Percentiles rank a stretch among this genome's conserved stretches.
Conservation (phyloP, 2,888 invertebrate species). For the Stenodera caucasica region DNA sequence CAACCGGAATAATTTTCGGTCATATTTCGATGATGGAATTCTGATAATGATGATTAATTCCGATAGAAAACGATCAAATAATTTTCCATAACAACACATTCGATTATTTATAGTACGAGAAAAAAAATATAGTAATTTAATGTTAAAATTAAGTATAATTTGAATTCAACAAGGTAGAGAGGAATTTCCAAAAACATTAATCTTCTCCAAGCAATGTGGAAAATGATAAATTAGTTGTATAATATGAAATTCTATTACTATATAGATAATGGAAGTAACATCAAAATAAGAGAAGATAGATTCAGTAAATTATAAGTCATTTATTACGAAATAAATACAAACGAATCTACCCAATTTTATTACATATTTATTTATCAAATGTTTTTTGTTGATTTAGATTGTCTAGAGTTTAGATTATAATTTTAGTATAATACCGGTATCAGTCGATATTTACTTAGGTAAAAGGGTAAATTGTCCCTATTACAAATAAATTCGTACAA, state of each 20-base stretch:
- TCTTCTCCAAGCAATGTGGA: not conserved
- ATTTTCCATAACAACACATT: no score
- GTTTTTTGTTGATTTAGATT: no score
- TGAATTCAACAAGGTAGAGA: not conserved
- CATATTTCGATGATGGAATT: not conserved
- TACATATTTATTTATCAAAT: no score
- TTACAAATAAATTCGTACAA: not conserved
- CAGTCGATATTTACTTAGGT: not conserved
- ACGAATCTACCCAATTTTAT: not conserved
- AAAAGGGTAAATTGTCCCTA: not conserved
- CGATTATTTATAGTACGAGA: no score
- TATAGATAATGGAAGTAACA: not conserved
- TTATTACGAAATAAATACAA: not conserved
- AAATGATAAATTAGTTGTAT: slow-evolving; percentile 2
- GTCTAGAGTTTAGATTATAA: no score
- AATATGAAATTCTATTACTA: slow-evolving; percentile 6
- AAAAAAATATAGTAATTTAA: no score
- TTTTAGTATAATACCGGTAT: not conserved
- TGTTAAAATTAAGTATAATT: no score
- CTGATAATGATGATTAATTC: not conserved
- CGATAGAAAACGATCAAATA: no score
- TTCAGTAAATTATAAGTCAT: not conserved
- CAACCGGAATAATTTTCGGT: not conserved
- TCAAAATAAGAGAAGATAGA: not conserved
- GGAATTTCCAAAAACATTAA: not conserved